phyloP scores from a whole-genome alignment of 2,888 invertebrate species.

The Tipula confusa region DNA sequence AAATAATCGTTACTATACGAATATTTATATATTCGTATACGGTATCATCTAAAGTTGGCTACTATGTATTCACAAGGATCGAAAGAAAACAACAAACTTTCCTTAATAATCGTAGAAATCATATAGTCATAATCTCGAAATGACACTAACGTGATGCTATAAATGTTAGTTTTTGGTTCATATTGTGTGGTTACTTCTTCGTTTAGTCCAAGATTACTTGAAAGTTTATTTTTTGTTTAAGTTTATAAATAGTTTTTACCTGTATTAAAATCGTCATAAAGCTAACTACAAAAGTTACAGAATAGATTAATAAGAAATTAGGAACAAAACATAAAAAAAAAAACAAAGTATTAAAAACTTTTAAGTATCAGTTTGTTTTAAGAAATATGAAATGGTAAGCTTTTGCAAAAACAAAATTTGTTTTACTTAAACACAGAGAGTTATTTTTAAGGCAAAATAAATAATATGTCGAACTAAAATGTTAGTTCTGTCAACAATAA shows the following conservation, averaged over 20 bases:
- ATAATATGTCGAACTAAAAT: too few relatives aligned
- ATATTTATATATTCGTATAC: not conserved
- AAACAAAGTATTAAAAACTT: not conserved
- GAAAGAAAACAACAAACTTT: not conserved
- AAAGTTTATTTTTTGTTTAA: not conserved
- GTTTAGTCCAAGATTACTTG: not conserved
- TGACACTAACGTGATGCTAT: constrained; percentile 12
- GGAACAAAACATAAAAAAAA: not conserved
- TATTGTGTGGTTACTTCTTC: not conserved
- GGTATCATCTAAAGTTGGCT: not conserved
- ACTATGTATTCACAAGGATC: not conserved
- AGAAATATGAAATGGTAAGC: not conserved
- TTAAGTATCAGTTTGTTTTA: constrained; percentile 16
- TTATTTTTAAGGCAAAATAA: too few relatives aligned
- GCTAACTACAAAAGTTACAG: not conserved
- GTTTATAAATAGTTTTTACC: not conserved
- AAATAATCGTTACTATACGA: not conserved
- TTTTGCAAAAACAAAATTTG: not conserved
- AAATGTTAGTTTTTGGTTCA: not conserved
- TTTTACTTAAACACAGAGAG: too few relatives aligned
- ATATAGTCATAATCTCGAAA: constrained; percentile 3
- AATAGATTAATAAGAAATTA: constrained; percentile 20
- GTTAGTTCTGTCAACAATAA: too few relatives aligned
- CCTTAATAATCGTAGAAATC: not conserved
- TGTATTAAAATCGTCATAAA: not conserved